Base-by-base conservation (phyloP, 2,113 vertebrate species). In the Struthio camelus region DNA sequence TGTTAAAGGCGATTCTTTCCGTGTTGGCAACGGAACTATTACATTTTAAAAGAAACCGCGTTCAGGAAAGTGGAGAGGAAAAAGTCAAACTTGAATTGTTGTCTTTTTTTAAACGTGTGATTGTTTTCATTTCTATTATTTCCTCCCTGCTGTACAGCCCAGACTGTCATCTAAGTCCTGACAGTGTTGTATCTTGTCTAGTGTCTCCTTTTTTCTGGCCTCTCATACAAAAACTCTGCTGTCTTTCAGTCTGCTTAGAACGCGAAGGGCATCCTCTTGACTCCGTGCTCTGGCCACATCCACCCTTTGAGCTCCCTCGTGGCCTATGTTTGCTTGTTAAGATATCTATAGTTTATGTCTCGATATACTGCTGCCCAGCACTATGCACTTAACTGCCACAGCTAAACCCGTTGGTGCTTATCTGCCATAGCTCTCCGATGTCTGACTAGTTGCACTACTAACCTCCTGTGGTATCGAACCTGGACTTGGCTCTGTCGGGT, bases 1-100 rank as follows among this genome's bases (percentile, higher is more conserved):
- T 54, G 50, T 93, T 95, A 84, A 96, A 51, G 56, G 84, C 72
- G 17, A 9, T 85, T 94, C 79, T 80, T 92, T 92, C 48, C 44
- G 69, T 90, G 66, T 86, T 87, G 42, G 61, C 58, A 80, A 81
- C 14, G 28, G 80, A 69, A n/a, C 50, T 87, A 56, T 53, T 89
- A 59, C 51, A 73, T 95, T 96, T 97, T 75, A 95, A 93, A 93
- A 64, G 54, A 50, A 92, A 50, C 6, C 11, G 16, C 8, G 6
- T 40, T 48, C 24, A 61, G 28, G 38, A 56, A 89, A 87, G 20
- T 9, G 17, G 62, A 61, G 64, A 70, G 7, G 53, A 73, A 69
- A 64, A 86, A 20, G 13, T 71, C 1, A 0, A 46, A 48, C 64
- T 25, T 65, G 44, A 91, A 73, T 84, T 19, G 18, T 58, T 93